A percentile compares a stretch with the other conserved stretches of the same genome.
phyloP scores from a whole-genome alignment of 2,113 vertebrate genomes.

The Egretta garzetta region DNA sequence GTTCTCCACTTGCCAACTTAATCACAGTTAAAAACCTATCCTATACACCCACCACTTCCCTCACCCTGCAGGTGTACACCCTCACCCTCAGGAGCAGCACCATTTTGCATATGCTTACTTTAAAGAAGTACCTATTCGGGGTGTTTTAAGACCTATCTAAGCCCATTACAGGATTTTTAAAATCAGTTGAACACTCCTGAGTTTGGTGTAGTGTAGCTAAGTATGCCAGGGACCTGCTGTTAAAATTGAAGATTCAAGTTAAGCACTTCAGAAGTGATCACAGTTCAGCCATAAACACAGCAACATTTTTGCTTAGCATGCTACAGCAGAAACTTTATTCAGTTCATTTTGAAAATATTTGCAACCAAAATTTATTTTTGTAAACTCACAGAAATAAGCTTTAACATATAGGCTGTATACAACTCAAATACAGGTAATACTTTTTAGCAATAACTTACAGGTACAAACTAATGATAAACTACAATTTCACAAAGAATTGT shows the following conservation, averaged over 20 bases:
- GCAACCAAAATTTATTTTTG: conserved; percentile 76
- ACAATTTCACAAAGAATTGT: conserved; percentile 83
- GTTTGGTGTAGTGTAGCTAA: too few species aligned
- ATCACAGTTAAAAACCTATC: neutral
- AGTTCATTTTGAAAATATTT: conserved; percentile 70
- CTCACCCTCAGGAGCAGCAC: neutral
- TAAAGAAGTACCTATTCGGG: neutral
- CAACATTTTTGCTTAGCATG: conserved; percentile 63
- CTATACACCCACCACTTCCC: accelerated
- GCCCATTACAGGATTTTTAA: neutral
- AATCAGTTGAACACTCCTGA: neutral
- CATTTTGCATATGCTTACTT: neutral
- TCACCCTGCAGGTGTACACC: neutral
- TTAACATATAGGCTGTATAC: conserved; percentile 78
- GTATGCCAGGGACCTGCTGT: neutral
- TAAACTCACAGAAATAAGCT: conserved; percentile 80
- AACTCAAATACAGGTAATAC: conserved; percentile 82
- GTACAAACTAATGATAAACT: conserved; percentile 82
- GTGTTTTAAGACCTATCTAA: neutral
- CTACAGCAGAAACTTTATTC: conserved; percentile 81
- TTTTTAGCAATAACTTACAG: conserved; percentile 84
- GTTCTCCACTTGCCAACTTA: neutral
- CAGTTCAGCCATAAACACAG: conserved; percentile 52
- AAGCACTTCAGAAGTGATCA: neutral
- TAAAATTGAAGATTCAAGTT: neutral